Conservation (phyloP, 2,888 invertebrate genomes). For the Limnephilus rhombicus region DNA sequence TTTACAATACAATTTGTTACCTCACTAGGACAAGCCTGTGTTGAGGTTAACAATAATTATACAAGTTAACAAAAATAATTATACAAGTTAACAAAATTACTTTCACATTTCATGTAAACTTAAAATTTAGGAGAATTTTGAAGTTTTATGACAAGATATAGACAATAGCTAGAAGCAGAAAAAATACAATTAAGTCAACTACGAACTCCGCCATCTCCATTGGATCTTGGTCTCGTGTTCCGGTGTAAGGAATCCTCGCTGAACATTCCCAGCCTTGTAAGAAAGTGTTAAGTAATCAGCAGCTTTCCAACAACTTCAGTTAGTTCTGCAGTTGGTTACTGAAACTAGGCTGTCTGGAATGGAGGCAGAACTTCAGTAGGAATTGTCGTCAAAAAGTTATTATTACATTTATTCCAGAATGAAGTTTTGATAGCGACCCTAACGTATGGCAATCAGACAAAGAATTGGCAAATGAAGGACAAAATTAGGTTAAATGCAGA, state of each 20-base stretch:
- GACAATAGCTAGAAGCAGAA: neutral
- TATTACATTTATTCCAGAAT: neutral
- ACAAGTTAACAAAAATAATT: too few relatives aligned
- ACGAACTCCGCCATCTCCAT: slow-evolving; percentile 20
- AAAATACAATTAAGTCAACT: slow-evolving; percentile 24
- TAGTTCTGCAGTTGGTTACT: slow-evolving; percentile 28
- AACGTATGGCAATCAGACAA: too few relatives aligned
- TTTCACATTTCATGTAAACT: too few relatives aligned
- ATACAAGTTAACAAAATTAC: too few relatives aligned
- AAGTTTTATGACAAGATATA: neutral
- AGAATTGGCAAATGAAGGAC: neutral
- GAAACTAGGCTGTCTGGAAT: neutral
- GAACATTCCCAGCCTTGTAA: slow-evolving; percentile 45
- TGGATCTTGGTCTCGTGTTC: slow-evolving; percentile 9
- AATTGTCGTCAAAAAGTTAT: neutral
- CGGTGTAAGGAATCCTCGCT: slow-evolving; percentile 33
- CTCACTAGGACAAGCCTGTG: too few relatives aligned
- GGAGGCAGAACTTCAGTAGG: neutral
- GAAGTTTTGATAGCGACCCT: too few relatives aligned
- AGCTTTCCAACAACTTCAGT: slow-evolving; percentile 55
- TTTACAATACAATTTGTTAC: too few relatives aligned
- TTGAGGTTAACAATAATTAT: too few relatives aligned
- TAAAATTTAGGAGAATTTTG: neutral
- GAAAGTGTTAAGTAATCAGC: slow-evolving; percentile 58
- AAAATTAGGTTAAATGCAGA: neutral